Base-by-base conservation (phyloP, 1,140 invertebrate genomes). In the Zaprionus gabonicus region DNA sequence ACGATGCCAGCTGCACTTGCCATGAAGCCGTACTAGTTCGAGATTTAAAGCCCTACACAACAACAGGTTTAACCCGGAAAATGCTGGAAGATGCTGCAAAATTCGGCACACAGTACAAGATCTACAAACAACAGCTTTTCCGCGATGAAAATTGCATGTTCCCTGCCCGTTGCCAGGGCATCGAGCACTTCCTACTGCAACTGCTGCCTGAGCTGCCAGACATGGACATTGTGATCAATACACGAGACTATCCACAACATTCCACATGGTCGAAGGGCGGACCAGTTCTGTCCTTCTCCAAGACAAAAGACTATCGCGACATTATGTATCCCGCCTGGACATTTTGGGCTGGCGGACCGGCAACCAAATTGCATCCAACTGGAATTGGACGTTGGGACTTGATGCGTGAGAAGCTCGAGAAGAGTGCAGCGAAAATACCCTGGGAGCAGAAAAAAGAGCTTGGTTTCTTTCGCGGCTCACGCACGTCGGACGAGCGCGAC, bases 241-340 rank as follows among this genome's bases (percentile, higher is more conserved):
- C 96, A 0, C 94, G 97, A 71, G 98, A 99, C 93, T 99, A 97
- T 96, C 98, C 98, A 15, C 97, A 99, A 94, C 80, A 79, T 28
- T 44, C 31, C 41, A 15, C 68, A 64, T 2, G 93, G 94, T 76
- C 77, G 87, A 74, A 75, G 20, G 44, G 67, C 7, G 87, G 95
- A 41, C 98, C 98, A 23, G 94, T 99, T 27, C 97, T 99, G 92
- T 99, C 98, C 9, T 99, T 99, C 88, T 99, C 98, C 93, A 99
- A 99, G 95, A 97, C 96, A 15, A 87, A 93, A 56, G 95, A 97
- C 17, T 97, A 98, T 93, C 95, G 95, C 92, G 98, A 99, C 91
- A 98, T 99, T 69, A 97, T 96, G 94, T 99, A 99, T 94, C 98
- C 98, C 56, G 97, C 98, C 0, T 99, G 98, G 98, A 96, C 97